These are phyloP conservation scores for Cnemophilus loriae DNA, from an alignment of 2,113 vertebrate genomes.

Conservation along the genomic window DNA sequence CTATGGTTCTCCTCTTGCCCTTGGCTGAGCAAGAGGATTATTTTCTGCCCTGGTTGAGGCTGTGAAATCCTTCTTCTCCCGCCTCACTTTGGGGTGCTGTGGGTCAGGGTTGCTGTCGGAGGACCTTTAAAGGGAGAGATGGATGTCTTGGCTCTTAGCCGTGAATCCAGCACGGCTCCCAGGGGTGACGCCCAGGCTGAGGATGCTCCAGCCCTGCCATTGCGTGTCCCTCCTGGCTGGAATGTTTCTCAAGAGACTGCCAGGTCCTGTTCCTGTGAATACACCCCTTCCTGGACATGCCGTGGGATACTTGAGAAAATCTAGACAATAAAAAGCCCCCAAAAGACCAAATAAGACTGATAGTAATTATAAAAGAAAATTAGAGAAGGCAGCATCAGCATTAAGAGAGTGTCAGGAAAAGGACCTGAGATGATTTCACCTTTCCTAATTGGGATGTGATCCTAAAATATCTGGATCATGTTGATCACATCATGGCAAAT, in stretches of 20 bases:
- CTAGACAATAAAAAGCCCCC: accelerated
- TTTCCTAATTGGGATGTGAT: neutral
- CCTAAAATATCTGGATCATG: neutral
- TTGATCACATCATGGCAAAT: neutral
- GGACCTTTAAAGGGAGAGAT: neutral
- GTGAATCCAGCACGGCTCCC: accelerated
- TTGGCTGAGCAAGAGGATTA: neutral
- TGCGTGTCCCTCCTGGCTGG: neutral
- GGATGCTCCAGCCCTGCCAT: accelerated
- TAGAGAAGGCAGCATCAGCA: neutral
- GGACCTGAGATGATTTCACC: neutral
- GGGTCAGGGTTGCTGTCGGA: neutral
- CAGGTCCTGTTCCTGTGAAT: neutral
- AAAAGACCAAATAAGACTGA: neutral
- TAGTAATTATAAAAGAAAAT: neutral
- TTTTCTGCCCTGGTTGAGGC: neutral
- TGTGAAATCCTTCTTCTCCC: neutral
- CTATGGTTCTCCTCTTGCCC: neutral
- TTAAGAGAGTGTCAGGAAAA: neutral
- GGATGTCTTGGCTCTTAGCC: neutral
- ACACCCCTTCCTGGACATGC: accelerated
- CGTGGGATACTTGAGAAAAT: neutral
- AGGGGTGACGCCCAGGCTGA: neutral
- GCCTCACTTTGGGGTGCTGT: neutral
- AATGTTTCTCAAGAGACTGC: neutral